Base-by-base conservation (phyloP, 1,140 invertebrate species). In the Sesamia nonagrioides region DNA sequence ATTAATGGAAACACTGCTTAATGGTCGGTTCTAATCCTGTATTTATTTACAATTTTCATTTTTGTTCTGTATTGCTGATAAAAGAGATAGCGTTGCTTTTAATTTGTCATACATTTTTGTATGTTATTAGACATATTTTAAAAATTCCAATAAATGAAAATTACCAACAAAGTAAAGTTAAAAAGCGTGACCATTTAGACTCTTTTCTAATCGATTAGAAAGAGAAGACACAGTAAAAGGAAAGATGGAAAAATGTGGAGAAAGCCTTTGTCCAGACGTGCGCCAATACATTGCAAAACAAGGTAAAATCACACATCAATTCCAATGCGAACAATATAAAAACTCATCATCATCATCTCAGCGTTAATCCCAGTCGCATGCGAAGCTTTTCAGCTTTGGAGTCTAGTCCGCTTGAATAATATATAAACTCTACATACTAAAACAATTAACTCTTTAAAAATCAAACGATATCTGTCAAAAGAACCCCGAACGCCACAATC, bases 1-100 rank as follows among this genome's bases (percentile, higher is more conserved):
- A 88, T 84, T 88, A 88, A 88, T 86, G 83, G 83, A 88, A 84
- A 74, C 72, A 81, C 78, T 81, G 84, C 79, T 82, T 84, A 86
- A 88, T 86, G 86, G 83, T 66, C 81, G 82, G 83, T 88, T 88
- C 86, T 88, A 88, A 86, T 86, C 85, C 80, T 73, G 80, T 83
- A 80, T 83, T 86, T 86, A 86, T 88, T 82, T 84, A 77, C 77
- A 81, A 79, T 77, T 86, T 83, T 85, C 76, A 82, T 82, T 81
- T 83, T 81, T 83, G 82, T 85, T 85, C 66, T 81, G 81, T 82
- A 17, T 77, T 56, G 21, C 77, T 50, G 45, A 79, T 74, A 78
- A 72, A 50, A 79, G 63, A 35, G 37, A 68, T 63, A 63, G n/a
- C 27, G 42, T 40, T 7, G 54, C 58, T 50, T 58, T 27, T 52